Conservation (phyloP, 2,888 invertebrate genomes). For the Scelioninae gen. 1 region DNA sequence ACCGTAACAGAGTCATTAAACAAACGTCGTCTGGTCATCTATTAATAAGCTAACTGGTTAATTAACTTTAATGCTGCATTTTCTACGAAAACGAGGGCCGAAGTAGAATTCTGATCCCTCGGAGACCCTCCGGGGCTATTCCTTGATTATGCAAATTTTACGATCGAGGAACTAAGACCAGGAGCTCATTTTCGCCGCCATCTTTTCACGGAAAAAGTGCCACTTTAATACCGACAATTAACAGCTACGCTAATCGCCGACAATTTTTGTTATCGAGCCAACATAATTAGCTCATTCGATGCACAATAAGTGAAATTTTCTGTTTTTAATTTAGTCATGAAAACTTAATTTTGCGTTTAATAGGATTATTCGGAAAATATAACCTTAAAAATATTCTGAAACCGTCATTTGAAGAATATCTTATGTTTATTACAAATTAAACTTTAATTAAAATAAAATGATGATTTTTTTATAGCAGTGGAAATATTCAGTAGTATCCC, state of each 20-base stretch:
- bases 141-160: constrained; percentile 70
- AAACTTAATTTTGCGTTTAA: too few species aligned
- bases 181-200: constrained; percentile 30
- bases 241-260: constrained; percentile 22
- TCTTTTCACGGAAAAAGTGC: constrained; percentile 45
- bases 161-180: constrained; percentile 50
- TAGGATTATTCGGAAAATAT: too few species aligned
- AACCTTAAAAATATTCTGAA: too few species aligned
- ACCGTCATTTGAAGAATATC: too few species aligned
- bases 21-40: constrained; percentile 64
- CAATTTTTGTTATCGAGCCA: constrained; percentile 38
- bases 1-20: constrained; percentile 64
- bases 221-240: constrained; percentile 41
- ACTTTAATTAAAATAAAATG: too few species aligned
- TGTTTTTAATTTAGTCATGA: too few species aligned
- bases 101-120: constrained; percentile 53
- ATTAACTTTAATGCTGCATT: constrained; percentile 66
- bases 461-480: too few species aligned
- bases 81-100: constrained; percentile 63
- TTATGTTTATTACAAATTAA: too few species aligned
- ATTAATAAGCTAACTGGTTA: constrained; percentile 69
- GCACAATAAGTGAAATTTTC: too few species aligned
- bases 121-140: constrained; percentile 59
- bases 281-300: constrained; percentile 29
- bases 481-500: too few species aligned